Base-by-base conservation (phyloP, 2,797 vertebrate species). In the Lepilemur septentrionalis region DNA sequence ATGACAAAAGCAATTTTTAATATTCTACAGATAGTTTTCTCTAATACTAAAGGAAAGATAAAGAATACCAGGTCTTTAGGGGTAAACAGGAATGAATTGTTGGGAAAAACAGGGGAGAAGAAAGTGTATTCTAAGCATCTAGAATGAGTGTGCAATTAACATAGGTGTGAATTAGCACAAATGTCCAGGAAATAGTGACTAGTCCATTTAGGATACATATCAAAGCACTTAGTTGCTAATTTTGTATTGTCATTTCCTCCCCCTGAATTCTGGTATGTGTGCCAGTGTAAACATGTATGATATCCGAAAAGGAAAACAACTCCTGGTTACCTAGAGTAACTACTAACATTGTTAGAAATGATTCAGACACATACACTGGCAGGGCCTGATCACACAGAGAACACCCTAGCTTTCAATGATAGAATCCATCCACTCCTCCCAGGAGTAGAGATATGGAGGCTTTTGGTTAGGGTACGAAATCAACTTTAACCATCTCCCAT, bases 401-500 rank as follows among this genome's bases (percentile, higher is more conserved):
- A 88, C 61, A 79, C 35, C 35, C n/a, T 10, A 17, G 9, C 18
- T 85, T 88, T 85, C 28, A 46, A 9, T 55, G n/a, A 15, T 32
- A 72, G n/a, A 72, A 92, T 23, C 50, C 52, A 43, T 76, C 20
- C 18, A 7, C 85, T 91, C 73, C 52, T 96, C 91, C 59, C 79
- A 18, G 32, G 30, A 65, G 48, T 57, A 90, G 65, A 91, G 85
- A 81, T 89, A 92, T 5, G 4, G 73, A 93, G 9, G 3, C 72
- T 88, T 76, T 87, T 9, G 10, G 50, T 79, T 84, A 43, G n/a
- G 88, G n/a, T 30, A 23, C 22, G 25, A 96, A 85, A 82, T 92
- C 76, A 94, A 81, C 69, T 91, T 90, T n/a, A 85, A 85, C 41
- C 30, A 59, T 72, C 93, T 96, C 87, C 83, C 61, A 67, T 59